Conservation (phyloP, 2,888 invertebrate genomes). For the Antheraea assamensis region DNA sequence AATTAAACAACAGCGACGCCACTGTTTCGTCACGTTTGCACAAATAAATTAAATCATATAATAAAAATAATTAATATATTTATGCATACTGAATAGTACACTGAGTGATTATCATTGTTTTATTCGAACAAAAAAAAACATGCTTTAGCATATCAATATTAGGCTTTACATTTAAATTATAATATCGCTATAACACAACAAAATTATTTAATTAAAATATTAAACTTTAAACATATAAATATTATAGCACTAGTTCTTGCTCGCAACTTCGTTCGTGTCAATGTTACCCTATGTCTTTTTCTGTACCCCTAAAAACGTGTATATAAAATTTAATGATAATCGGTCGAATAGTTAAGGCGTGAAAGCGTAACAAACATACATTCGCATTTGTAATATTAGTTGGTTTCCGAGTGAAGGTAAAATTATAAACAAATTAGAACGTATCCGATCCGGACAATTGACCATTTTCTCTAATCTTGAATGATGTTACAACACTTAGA, state of each 20-base stretch:
- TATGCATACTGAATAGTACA: background rate
- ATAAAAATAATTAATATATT: background rate
- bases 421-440: background rate
- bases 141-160: background rate
- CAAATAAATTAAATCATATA: background rate
- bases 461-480: background rate
- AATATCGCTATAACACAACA: background rate
- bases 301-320: too few relatives aligned
- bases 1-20: background rate
- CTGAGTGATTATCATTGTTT: slow-evolving; percentile 6
- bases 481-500: background rate
- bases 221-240: background rate
- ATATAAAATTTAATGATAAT: too few relatives aligned
- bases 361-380: too few relatives aligned
- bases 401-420: background rate
- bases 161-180: background rate
- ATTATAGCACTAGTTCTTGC: too few relatives aligned
- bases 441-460: background rate
- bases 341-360: too few relatives aligned
- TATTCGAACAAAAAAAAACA: background rate
- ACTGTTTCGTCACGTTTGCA: background rate
- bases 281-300: too few relatives aligned
- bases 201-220: background rate
- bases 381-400: too few relatives aligned
- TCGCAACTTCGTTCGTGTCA: too few relatives aligned